A percentile compares a stretch with the other conserved stretches of the same genome.
phyloP scores from a whole-genome alignment of 2,113 vertebrate species.

The Chunga burmeisteri region DNA sequence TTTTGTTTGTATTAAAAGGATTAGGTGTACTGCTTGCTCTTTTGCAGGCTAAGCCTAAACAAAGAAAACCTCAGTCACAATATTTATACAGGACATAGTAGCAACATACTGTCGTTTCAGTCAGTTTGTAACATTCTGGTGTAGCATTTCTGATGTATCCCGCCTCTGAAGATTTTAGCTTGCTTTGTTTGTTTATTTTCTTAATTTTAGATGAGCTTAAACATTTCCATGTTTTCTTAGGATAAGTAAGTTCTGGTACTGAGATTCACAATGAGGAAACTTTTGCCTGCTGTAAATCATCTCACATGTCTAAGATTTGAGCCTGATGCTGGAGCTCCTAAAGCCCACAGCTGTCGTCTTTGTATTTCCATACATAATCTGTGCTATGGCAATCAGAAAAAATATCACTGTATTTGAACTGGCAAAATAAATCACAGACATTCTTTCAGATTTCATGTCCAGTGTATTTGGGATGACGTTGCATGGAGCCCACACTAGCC shows the following conservation, averaged over 20 bases:
- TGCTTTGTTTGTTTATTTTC: not conserved
- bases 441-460: not conserved
- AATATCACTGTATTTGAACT: not conserved
- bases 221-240: not conserved
- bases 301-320: not conserved
- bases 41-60: not conserved
- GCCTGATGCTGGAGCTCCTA: not conserved
- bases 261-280: not conserved
- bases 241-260: not conserved
- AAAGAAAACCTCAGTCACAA: not conserved
- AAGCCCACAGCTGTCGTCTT: not conserved
- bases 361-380: not conserved
- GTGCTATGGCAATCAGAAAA: not conserved
- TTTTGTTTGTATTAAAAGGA: not conserved
- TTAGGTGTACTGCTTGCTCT: not conserved
- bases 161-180: not conserved
- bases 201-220: not conserved
- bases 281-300: not conserved
- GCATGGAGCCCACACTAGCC: not conserved
- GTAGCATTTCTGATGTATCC: not conserved
- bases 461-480: not conserved
- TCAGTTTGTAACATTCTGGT: not conserved
- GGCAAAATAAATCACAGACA: not conserved
- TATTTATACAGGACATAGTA: not conserved
- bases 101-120: not conserved